Base-by-base conservation (phyloP, 2,113 vertebrate genomes). In the Xyrauchen texanus region DNA sequence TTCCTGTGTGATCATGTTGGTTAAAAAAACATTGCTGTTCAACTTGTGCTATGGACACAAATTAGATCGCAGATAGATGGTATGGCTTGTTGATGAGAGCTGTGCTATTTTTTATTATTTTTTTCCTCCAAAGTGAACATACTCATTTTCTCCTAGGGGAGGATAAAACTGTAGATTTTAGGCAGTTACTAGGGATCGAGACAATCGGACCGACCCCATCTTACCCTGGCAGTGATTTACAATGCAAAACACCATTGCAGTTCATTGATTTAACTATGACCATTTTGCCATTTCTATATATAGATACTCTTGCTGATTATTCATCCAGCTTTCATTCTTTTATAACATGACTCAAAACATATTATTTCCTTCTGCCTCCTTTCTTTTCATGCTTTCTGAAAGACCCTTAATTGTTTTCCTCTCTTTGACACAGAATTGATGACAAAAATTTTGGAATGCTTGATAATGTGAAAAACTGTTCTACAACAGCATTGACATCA, bases 341-440 rank as follows among this genome's bases (percentile, higher is more conserved):
- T 51, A 47, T 51, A 74, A 74, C 46, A 46, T 74, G 70, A 72
- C 70, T 81, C 53, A 70, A 72, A 52, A 21, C 47, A 11, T 79
- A 52, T 64, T 71, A 34, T 63, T 71, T 13, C 58, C 42, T 72
- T 12, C 70, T 81, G 21, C n/a, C 79, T 76, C 34, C 7, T n/a
- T 68, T 9, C 12, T 9, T 51, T 45, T 46, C 6, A n/a, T 10
- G 21, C 15, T 61, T n/a, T 58, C 42, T 65, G 7, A 71, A 42
- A 61, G 15, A 4, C 62, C 57, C 16, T 67, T 67, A 47, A 47
- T 11, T 34, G 12, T 49, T 79, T 68, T 68, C 60, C 79, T 55
- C 79, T 55, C 45, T 73, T 58, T 64, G 12, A 5, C 9, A 77
- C 11, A 8, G 15, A 44, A 68, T 73, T 51, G 21, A 44, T 70